Conservation (phyloP, 30 jellyfish, hydroid and myxozoan species). For the Turritopsis rubra region DNA sequence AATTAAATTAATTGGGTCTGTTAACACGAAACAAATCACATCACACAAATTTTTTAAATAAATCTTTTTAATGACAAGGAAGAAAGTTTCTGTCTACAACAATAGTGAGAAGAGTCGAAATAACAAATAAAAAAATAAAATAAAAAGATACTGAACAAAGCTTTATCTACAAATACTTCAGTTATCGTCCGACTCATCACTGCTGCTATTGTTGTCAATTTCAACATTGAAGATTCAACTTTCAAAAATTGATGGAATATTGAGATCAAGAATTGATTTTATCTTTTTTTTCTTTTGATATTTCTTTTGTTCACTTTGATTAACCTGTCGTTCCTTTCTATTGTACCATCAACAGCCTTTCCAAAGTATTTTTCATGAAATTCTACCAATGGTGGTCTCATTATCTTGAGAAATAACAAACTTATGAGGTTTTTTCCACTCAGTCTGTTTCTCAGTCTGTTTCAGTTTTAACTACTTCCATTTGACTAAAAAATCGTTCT, state of each 20-base stretch:
- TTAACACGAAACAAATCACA: no score
- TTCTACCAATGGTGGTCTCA: neutral
- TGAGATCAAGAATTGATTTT: neutral
- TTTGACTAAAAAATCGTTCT: neutral
- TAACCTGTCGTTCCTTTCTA: neutral
- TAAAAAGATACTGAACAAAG: no score
- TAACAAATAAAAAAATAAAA: no score
- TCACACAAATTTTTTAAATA: no score
- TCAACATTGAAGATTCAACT: no score
- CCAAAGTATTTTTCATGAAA: neutral
- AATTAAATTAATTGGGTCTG: no score
- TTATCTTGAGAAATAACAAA: neutral
- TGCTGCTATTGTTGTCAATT: neutral
- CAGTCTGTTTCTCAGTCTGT: neutral
- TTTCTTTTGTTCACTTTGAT: neutral
- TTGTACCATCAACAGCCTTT: neutral
- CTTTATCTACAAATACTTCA: no score
- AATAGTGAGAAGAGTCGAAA: no score
- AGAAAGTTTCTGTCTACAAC: no score
- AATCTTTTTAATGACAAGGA: no score
- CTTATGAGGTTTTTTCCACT: neutral
- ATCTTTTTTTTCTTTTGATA: neutral
- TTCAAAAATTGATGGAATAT: neutral
- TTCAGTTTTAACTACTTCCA: neutral
- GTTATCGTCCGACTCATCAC: no score